Percentiles rank a stretch among this genome's conserved stretches.
Evolutionary conservation across 2,888 invertebrate genomes (phyloP).

Genomic region (Mesopsocus fuscifrons): DNA sequence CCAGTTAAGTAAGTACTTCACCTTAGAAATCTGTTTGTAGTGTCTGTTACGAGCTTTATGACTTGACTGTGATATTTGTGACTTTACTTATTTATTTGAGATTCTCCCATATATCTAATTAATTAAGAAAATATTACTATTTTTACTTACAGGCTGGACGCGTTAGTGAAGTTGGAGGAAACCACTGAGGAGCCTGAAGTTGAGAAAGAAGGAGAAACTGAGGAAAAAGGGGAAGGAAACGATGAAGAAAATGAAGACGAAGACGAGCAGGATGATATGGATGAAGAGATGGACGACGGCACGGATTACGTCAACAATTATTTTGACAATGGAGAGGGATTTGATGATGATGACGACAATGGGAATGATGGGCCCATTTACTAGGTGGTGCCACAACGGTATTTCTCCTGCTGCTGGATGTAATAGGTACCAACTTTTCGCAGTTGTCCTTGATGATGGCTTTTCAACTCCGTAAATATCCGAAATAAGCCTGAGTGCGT

Average conservation of each 20-base stretch:
- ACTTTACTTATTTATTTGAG: too few species aligned
- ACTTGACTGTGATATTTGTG: too few species aligned
- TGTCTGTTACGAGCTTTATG: too few species aligned
- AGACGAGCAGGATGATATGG: conserved; percentile 44
- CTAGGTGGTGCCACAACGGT: conserved; percentile 23
- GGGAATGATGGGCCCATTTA: conserved; percentile 68
- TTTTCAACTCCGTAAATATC: too few species aligned
- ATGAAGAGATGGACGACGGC: conserved; percentile 75
- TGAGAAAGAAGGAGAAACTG: conserved; percentile 34
- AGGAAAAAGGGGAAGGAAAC: conserved; percentile 33
- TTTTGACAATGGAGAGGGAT: conserved; percentile 74
- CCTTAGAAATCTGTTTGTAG: too few species aligned
- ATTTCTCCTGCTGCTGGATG: background rate
- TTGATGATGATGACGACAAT: conserved; percentile 63
- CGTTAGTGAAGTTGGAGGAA: conserved; percentile 19
- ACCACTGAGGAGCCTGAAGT: conserved; percentile 34
- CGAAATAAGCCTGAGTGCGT: too few species aligned
- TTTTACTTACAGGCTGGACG: conserved; percentile 17
- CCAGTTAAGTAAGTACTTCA: too few species aligned
- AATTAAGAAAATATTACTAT: too few species aligned
- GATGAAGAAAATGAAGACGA: conserved; percentile 31
- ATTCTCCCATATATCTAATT: too few species aligned
- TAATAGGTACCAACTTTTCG: too few species aligned
- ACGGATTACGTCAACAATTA: conserved; percentile 76
- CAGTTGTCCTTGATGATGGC: too few species aligned